Base-by-base conservation (phyloP, 2,113 vertebrate genomes). In the Oreotrochilus melanogaster region DNA sequence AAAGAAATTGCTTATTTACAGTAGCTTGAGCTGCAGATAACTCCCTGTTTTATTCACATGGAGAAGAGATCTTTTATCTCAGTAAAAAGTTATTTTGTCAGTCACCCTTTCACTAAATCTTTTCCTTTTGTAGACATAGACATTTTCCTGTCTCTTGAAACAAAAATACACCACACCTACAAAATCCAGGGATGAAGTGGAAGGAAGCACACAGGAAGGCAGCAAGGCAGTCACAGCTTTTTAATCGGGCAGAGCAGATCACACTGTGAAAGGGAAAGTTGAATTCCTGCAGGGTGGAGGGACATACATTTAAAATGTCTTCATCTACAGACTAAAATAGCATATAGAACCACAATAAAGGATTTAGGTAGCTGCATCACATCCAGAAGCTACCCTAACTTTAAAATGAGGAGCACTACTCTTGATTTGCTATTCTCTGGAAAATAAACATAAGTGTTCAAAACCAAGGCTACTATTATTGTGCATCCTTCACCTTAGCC, bases 161-260 rank as follows among this genome's bases (percentile, higher is more conserved):
- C 14, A 94, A 90, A 94, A 94, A 93, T 45, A 95, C 22, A 66
- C 82, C 71, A 33, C 58, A 69, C 78, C 78, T 88, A 62, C n/a
- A 31, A 90, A 95, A 88, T 27, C 43, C 66, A 79, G 54, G 42
- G 56, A 66, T n/a, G 18, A 88, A 51, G 18, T 47, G 67, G 45
- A 93, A 87, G 70, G 70, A 89, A 94, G 47, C 24, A 58, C 61
- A 37, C 11, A 50, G 19, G 17, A 87, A 90, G 90, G 54, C 88
- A 94, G 75, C 25, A n/a, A 21, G n/a, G 39, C 74, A 92, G 43
- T 3, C 51, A 70, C 42, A 58, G 42, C 22, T 79, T 93, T 88
- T 92, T 50, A 90, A 90, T 92, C 47, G 6, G 51, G 85, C 88
- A 54, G 50, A 92, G 60, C 48, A 82, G 70, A 67, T 67, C 39